These are phyloP conservation scores for Scyliorhinus canicula DNA, from an alignment of 2,797 vertebrate species.

Conservation along the genomic window DNA sequence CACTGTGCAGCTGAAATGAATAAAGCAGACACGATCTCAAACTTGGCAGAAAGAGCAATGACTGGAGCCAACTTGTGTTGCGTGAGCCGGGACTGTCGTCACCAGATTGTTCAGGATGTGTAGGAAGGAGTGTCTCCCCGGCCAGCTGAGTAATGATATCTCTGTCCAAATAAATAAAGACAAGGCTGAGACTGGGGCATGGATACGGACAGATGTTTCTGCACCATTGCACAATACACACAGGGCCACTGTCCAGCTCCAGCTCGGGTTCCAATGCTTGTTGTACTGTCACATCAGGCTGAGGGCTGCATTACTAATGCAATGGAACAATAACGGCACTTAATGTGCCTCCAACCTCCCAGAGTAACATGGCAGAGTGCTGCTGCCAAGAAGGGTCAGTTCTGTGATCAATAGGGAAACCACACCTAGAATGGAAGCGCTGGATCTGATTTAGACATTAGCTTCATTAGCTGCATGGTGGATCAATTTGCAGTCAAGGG, in stretches of 20 bases:
- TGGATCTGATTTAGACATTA: constrained; percentile 60
- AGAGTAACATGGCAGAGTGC: constrained; percentile 61
- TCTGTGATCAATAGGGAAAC: constrained; percentile 66
- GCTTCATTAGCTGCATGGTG: constrained; percentile 55
- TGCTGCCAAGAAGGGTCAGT: constrained; percentile 69
- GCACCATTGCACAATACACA: neutral
- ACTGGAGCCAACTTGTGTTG: constrained; percentile 41
- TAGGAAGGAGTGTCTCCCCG: constrained; percentile 43
- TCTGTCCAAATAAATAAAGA: constrained; percentile 60
- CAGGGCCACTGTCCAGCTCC: neutral
- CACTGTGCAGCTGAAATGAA: too few relatives aligned
- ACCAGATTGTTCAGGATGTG: constrained; percentile 48
- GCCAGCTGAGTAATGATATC: constrained; percentile 46
- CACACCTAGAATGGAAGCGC: constrained; percentile 60
- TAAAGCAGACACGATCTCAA: neutral
- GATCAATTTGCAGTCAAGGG: constrained; percentile 57
- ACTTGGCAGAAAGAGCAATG: neutral
- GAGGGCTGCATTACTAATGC: neutral
- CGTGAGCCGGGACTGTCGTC: constrained; percentile 42
- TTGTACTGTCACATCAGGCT: neutral
- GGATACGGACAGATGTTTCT: neutral
- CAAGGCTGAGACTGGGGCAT: neutral
- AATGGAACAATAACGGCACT: neutral
- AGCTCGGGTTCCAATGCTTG: neutral
- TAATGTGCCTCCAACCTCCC: neutral